Evolutionary conservation across 1,140 invertebrate species (phyloP).

Genomic region (Wasmannia auropunctata): DNA sequence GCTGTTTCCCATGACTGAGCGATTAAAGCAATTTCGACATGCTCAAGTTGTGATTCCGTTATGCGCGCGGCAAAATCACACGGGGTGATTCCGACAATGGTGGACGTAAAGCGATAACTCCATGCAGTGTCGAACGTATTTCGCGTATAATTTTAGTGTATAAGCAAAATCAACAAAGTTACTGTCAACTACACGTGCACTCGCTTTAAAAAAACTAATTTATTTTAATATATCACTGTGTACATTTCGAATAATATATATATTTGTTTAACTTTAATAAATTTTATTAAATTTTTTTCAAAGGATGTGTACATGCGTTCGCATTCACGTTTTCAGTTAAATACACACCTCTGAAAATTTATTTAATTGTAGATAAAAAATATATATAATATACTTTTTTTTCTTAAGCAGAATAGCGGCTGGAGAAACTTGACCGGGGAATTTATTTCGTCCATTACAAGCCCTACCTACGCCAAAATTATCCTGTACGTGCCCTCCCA

Average conservation of each 20-base stretch:
- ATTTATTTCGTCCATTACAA: constrained; percentile 17
- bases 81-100: background rate
- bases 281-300: too few relatives aligned
- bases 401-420: background rate
- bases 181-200: background rate
- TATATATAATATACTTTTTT: background rate
- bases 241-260: background rate
- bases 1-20: constrained; percentile 26
- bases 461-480: background rate
- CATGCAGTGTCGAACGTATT: background rate
- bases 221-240: background rate
- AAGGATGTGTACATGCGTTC: background rate
- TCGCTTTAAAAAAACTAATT: background rate
- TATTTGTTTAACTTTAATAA: too few relatives aligned
- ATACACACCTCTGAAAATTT: background rate
- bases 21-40: constrained; percentile 39
- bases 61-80: background rate
- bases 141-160: background rate
- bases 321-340: too few relatives aligned
- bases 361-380: background rate
- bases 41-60: constrained; percentile 36
- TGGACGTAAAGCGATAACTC: background rate
- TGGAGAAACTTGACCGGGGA: background rate
- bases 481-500: background rate
- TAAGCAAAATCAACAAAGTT: background rate